Conservation (phyloP, 2,113 vertebrate species). For the Labrus mixtus region DNA sequence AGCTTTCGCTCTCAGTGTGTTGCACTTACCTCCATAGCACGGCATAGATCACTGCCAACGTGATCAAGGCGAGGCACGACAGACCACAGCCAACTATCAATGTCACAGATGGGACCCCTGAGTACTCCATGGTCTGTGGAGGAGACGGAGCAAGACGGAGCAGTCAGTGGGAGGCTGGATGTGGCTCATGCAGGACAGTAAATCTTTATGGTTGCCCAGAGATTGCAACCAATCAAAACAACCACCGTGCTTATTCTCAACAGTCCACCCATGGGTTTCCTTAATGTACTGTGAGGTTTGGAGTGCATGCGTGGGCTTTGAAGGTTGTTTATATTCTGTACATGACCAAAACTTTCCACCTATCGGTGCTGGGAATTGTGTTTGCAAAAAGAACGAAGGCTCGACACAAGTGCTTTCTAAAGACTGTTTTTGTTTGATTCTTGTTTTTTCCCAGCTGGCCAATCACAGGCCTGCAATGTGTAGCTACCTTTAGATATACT, state of each 20-base stretch:
- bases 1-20: neutral
- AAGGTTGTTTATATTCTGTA: slow-evolving; percentile 33
- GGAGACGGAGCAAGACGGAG: slow-evolving; percentile 74
- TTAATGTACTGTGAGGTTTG: slow-evolving; percentile 61
- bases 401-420: neutral
- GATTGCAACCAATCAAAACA: slow-evolving; percentile 69
- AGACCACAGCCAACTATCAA: slow-evolving; percentile 98
- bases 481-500: neutral
- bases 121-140: slow-evolving; percentile 97
- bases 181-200: slow-evolving; percentile 63
- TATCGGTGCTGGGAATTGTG: neutral
- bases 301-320: slow-evolving; percentile 60
- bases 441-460: neutral
- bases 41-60: slow-evolving; percentile 95
- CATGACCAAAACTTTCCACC: slow-evolving; percentile 39
- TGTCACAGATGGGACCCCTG: slow-evolving; percentile 97
- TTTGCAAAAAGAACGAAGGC: slow-evolving; percentile 14
- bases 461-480: neutral
- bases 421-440: neutral
- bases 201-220: slow-evolving; percentile 63
- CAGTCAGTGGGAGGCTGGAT: slow-evolving; percentile 66
- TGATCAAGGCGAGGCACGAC: slow-evolving; percentile 97
- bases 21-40: slow-evolving; percentile 95
- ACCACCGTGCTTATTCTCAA: slow-evolving; percentile 46
- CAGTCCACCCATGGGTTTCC: slow-evolving; percentile 41